Conservation (phyloP, 2,888 invertebrate species). For the Steinernema carpocapsae region DNA sequence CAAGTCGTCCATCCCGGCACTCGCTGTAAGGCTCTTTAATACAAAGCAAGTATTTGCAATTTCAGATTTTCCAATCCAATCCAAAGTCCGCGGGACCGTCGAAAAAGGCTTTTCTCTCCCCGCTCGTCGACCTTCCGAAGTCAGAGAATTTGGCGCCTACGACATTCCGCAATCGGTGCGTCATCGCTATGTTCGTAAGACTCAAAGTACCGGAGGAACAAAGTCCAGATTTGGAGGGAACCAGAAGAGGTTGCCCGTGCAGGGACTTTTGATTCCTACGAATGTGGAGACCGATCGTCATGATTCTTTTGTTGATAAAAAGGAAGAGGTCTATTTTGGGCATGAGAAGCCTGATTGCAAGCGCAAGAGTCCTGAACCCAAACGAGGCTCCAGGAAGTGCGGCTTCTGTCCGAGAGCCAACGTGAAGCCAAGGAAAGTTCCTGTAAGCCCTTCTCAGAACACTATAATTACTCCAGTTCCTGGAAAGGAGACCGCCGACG, state of each 20-base stretch:
- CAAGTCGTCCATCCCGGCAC: conserved; percentile 6
- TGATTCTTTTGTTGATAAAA: background rate
- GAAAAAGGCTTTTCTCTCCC: conserved; percentile 19
- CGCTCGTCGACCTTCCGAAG: conserved; percentile 6
- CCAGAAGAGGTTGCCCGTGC: background rate
- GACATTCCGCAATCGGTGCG: background rate
- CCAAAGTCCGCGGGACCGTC: background rate
- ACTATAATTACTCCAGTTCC: background rate
- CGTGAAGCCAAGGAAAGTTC: background rate
- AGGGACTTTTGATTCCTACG: background rate
- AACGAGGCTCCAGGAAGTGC: too few relatives aligned
- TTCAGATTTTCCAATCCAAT: conserved; percentile 24
- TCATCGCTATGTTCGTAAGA: conserved; percentile 4
- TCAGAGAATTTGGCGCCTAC: background rate
- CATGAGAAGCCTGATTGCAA: too few relatives aligned
- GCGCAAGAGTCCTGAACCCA: too few relatives aligned
- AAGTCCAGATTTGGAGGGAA: background rate
- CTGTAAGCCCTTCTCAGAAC: background rate
- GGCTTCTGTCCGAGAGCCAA: too few relatives aligned
- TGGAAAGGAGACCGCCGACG: background rate
- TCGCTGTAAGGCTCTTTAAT: background rate
- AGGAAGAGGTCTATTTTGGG: background rate
- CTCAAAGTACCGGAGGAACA: background rate
- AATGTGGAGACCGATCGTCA: background rate
- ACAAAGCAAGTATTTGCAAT: background rate